Conservation (phyloP, 2,113 vertebrate genomes). For the Corvus moneduloides region DNA sequence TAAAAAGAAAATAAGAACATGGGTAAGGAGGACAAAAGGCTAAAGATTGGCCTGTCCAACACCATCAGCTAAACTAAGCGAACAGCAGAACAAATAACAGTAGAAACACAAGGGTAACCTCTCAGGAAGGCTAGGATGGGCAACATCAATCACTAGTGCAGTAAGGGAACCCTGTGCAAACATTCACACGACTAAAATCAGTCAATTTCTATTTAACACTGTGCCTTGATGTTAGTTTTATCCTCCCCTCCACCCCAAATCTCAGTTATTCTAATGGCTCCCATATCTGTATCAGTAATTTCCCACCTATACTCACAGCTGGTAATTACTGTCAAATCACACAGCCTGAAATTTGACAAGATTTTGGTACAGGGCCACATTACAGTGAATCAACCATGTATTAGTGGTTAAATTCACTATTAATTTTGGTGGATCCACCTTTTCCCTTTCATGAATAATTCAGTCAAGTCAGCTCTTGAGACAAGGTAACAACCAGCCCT, state of each 20-base stretch:
- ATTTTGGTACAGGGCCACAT: neutral
- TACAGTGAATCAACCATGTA: neutral
- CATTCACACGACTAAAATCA: neutral
- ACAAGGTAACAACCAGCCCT: neutral
- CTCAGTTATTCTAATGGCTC: neutral
- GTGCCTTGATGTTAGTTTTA: neutral
- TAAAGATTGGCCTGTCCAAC: neutral
- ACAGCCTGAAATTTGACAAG: neutral
- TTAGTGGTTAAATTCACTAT: neutral
- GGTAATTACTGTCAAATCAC: neutral
- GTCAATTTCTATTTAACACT: neutral
- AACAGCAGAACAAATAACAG: neutral
- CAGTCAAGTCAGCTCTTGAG: neutral
- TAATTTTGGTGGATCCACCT: neutral
- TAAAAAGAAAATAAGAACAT: neutral
- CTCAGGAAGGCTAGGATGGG: neutral
- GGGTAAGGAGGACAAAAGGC: neutral
- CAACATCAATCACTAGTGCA: rapidly evolving
- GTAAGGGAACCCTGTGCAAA: neutral
- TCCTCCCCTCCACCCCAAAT: neutral
- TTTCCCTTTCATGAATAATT: neutral
- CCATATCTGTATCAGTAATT: neutral
- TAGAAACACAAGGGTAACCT: neutral
- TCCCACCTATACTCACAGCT: neutral
- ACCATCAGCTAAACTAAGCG: neutral